Conservation (phyloP, 2,113 vertebrate genomes). For the Anolis sagrei region DNA sequence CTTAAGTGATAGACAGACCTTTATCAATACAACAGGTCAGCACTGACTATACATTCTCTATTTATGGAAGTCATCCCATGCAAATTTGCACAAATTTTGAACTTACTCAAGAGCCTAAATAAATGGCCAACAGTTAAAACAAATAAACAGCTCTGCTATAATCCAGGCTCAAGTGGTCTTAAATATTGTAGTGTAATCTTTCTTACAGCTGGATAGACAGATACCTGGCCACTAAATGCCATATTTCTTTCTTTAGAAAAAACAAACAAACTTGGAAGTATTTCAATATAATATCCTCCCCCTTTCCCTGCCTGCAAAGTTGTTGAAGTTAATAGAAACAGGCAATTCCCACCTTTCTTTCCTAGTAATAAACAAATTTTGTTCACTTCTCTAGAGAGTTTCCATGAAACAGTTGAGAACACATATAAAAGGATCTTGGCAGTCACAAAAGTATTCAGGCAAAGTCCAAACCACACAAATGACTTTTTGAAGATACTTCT, state of each 20-base stretch:
- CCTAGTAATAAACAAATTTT: constrained; percentile 25
- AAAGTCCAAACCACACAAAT: background rate
- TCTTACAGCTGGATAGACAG: background rate
- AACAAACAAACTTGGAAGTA: constrained; percentile 34
- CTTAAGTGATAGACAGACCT: too few species aligned
- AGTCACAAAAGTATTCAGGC: background rate
- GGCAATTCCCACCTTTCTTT: constrained; percentile 27
- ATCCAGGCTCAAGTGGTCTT: constrained; percentile 10
- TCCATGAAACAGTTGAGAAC: constrained; percentile 15
- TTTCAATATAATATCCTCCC: background rate
- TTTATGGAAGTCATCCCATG: background rate
- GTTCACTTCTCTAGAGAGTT: constrained; percentile 16
- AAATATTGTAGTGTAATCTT: constrained; percentile 33
- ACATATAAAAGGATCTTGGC: background rate
- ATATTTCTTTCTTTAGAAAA: constrained; percentile 33
- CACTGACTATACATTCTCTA: background rate
- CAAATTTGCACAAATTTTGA: background rate
- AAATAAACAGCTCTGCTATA: background rate
- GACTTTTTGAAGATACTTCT: background rate
- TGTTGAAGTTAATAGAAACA: constrained; percentile 30
- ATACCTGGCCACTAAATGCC: constrained; percentile 40
- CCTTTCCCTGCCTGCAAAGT: background rate
- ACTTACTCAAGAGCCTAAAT: background rate
- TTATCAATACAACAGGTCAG: background rate
- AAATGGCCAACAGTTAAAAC: background rate